Percentiles rank a stretch among this genome's conserved stretches.
These are phyloP conservation scores for Echinometra lucunter DNA, from an alignment of 53 echinoderm and acorn worm species.

Conservation along the genomic window DNA sequence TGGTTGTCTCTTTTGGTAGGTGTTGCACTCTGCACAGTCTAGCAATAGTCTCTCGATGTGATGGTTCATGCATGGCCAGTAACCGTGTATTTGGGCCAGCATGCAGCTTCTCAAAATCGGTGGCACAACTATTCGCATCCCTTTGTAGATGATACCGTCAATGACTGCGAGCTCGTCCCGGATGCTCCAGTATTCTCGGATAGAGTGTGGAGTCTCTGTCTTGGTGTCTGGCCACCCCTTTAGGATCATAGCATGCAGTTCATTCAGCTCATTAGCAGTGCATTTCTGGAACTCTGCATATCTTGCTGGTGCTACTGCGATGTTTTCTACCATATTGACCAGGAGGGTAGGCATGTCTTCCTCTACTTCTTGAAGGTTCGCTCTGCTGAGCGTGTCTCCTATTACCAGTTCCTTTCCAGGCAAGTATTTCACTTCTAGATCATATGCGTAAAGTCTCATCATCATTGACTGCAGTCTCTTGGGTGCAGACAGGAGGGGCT, in stretches of 20 bases:
- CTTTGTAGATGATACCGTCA: slow-evolving; percentile 80
- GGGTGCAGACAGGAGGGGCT: slow-evolving; percentile 56
- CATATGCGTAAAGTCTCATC: slow-evolving; percentile 57
- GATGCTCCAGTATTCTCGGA: slow-evolving; percentile 73
- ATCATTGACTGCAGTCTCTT: slow-evolving; percentile 68
- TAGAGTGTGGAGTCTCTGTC: slow-evolving; percentile 67
- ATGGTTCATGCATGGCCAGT: slow-evolving; percentile 77
- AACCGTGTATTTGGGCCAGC: slow-evolving; percentile 68
- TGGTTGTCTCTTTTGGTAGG: slow-evolving; percentile 68
- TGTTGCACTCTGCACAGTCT: slow-evolving; percentile 72
- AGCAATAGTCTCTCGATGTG: slow-evolving; percentile 67
- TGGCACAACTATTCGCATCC: slow-evolving; percentile 79
- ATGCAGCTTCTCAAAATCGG: slow-evolving; percentile 72
- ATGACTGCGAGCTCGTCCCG: slow-evolving; percentile 77
- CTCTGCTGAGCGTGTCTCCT: slow-evolving; percentile 65
- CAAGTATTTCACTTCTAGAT: neutral
- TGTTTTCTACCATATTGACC: slow-evolving; percentile 75
- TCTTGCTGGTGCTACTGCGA: slow-evolving; percentile 67
- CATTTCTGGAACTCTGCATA: slow-evolving; percentile 66
- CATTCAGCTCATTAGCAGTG: slow-evolving; percentile 75
- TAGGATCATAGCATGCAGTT: slow-evolving; percentile 68
- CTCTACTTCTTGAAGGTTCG: slow-evolving; percentile 67
- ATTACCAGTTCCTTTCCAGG: slow-evolving; percentile 49
- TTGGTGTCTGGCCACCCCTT: slow-evolving; percentile 85
- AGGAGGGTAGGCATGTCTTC: slow-evolving; percentile 62